phyloP scores from a whole-genome alignment of 2,797 vertebrate genomes.

The Jordanella pulchra region DNA sequence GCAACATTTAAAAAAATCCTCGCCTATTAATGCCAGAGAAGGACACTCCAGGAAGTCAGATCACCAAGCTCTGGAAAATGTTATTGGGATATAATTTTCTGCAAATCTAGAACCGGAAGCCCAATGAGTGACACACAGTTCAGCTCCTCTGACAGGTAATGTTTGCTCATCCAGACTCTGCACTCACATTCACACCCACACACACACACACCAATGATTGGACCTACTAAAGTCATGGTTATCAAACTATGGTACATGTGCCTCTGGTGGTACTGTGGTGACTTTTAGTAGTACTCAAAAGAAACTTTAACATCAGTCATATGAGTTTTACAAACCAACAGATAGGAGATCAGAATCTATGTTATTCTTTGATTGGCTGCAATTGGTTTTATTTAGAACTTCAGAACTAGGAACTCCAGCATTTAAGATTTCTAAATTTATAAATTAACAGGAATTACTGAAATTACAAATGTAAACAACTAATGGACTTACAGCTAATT shows the following conservation, averaged over 20 bases:
- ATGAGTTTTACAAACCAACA: background rate
- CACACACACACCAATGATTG: background rate
- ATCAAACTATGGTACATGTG: background rate
- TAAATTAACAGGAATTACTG: background rate
- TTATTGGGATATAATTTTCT: constrained; percentile 88
- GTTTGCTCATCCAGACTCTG: constrained; percentile 1
- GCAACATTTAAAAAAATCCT: constrained; percentile 41
- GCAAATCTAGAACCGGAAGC: constrained; percentile 89
- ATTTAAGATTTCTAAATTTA: background rate
- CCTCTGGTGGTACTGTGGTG: background rate
- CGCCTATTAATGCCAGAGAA: constrained; percentile 63
- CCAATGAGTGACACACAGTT: constrained; percentile 99
- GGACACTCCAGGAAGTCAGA: constrained; percentile 59
- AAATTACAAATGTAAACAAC: too few species aligned
- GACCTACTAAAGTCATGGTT: background rate
- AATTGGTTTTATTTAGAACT: background rate
- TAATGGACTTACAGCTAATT: too few species aligned
- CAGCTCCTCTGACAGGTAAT: constrained; percentile 94
- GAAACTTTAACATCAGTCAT: background rate
- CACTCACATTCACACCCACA: constrained; percentile 5
- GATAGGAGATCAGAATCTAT: background rate
- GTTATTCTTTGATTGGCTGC: background rate
- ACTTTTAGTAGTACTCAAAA: background rate
- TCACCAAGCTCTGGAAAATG: constrained; percentile 84
- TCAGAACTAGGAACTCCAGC: background rate